These are phyloP conservation scores for Actinia tenebrosa DNA, from an alignment of 64 coral and sea anemone genomes.

Conservation along the genomic window DNA sequence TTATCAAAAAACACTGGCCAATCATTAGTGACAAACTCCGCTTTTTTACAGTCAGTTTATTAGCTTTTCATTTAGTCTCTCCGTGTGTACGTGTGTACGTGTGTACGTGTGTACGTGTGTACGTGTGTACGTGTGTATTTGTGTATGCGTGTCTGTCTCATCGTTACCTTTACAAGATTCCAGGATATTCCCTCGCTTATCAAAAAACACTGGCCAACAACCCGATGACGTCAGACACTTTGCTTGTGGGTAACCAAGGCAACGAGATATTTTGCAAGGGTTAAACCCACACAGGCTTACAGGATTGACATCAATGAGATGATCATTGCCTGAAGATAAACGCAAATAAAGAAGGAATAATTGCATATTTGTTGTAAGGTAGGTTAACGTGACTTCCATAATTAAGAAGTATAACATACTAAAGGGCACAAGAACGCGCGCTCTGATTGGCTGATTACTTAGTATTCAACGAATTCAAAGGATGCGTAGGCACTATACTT, in stretches of 20 bases:
- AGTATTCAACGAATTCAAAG: no score
- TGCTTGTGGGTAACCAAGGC: constrained; percentile 52
- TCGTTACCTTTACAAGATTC: constrained; percentile 56
- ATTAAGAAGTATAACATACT: no score
- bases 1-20: constrained; percentile 85
- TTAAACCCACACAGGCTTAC: constrained; percentile 70
- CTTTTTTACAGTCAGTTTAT: no score
- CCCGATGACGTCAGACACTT: constrained; percentile 68
- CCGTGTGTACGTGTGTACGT: no score
- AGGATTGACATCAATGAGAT: constrained; percentile 58
- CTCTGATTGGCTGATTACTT: no score
- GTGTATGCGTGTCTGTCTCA: not conserved
- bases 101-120: no score
- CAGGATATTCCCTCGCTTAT: constrained; percentile 52
- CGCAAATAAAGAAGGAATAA: not conserved
- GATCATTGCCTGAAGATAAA: constrained; percentile 34
- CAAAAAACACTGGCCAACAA: constrained; percentile 89
- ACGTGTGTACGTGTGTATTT: not conserved
- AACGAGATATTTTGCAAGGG: constrained; percentile 71
- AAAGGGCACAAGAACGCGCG: no score
- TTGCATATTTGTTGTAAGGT: no score
- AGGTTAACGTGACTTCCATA: no score
- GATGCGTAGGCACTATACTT: no score
- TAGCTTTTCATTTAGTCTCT: no score
- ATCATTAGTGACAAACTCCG: not conserved